Percentiles rank a stretch among this genome's conserved stretches.
Conservation (phyloP, 2,113 vertebrate genomes). For the Tiliqua scincoides region DNA sequence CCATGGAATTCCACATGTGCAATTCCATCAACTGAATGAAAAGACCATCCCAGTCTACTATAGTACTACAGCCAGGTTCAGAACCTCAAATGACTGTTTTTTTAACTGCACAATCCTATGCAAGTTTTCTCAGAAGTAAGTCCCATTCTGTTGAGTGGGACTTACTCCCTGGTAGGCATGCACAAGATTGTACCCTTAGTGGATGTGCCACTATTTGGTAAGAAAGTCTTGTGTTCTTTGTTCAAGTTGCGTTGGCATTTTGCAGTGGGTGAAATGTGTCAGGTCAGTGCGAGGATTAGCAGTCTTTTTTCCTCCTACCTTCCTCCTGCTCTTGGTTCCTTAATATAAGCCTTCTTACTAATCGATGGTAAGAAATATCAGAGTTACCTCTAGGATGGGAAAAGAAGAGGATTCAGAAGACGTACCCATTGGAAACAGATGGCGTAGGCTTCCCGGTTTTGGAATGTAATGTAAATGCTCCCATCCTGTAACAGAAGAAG, state of each 20-base stretch:
- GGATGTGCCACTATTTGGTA: background rate
- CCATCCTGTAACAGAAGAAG: constrained; percentile 67
- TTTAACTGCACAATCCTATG: background rate
- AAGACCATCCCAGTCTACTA: background rate
- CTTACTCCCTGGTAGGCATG: too few relatives aligned
- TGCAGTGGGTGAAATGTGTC: background rate
- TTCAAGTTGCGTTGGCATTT: background rate
- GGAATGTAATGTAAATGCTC: constrained; percentile 64
- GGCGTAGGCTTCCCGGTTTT: constrained; percentile 68
- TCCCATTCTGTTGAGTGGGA: too few relatives aligned
- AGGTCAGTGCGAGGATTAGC: background rate
- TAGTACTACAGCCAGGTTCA: background rate
- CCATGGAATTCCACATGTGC: background rate
- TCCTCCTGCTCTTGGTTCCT: background rate
- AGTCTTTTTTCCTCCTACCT: background rate
- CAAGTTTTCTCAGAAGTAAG: too few relatives aligned
- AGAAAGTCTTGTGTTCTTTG: background rate
- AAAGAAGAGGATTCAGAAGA: background rate
- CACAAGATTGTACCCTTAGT: too few relatives aligned
- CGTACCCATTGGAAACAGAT: constrained; percentile 71
- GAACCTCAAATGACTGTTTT: background rate
- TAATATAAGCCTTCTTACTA: background rate
- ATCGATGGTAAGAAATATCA: background rate
- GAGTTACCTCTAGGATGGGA: too few relatives aligned
- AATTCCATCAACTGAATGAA: background rate